phyloP scores from a whole-genome alignment of 2,113 vertebrate genomes.

The Ursus arctos region DNA sequence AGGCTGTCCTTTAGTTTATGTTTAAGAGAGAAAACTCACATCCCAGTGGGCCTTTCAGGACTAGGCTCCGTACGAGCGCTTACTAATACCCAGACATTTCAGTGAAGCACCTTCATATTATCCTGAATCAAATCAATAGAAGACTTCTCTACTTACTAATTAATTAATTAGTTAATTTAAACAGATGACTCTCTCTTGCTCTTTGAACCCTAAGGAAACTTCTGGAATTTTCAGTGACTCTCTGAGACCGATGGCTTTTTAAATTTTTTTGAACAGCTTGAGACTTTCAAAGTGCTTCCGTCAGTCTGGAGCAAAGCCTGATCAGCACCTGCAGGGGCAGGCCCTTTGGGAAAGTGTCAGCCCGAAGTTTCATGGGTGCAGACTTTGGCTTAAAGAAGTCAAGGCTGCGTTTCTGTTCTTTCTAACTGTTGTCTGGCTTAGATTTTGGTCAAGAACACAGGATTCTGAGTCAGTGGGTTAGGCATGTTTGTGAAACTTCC shows the following conservation, averaged over 20 bases:
- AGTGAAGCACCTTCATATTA: not conserved
- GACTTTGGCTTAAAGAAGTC: conserved; percentile 37
- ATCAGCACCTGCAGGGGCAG: not conserved
- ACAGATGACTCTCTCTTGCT: not conserved
- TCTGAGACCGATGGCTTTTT: not conserved
- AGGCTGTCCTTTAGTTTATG: not conserved
- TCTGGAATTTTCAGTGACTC: conserved; percentile 19
- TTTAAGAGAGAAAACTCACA: not conserved
- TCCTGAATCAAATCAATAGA: not conserved
- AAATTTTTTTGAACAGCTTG: not conserved
- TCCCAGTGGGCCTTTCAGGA: not conserved
- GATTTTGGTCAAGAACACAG: conserved; percentile 28
- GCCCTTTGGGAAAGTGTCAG: not conserved
- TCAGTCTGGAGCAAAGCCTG: not conserved
- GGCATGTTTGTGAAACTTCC: not conserved
- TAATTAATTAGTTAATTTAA: too few relatives aligned
- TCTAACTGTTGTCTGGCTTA: not conserved
- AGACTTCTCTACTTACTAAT: not conserved
- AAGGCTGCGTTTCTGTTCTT: not conserved
- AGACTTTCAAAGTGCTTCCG: not conserved
- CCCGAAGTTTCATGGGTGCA: not conserved
- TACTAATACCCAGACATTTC: not conserved
- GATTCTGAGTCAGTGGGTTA: not conserved
- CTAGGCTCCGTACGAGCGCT: not conserved
- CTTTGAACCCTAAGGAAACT: not conserved